Evolutionary conservation across 2,113 vertebrate genomes (phyloP).

Genomic region (Scomber colias): DNA sequence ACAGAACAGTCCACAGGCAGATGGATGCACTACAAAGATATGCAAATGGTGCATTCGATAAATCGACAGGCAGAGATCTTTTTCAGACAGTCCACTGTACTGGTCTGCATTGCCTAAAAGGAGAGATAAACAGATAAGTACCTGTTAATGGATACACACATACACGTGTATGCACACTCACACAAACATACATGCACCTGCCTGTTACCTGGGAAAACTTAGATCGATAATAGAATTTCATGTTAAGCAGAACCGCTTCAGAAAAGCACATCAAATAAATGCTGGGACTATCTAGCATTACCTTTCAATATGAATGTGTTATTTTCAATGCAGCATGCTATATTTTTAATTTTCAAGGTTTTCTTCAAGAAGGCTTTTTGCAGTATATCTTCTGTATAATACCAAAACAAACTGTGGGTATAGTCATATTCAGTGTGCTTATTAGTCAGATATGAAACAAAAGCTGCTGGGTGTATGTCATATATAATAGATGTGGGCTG

Average conservation of each 20-base stretch:
- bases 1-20: slow-evolving; percentile 83
- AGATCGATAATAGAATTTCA: slow-evolving; percentile 63
- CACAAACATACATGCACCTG: slow-evolving; percentile 69
- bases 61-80: slow-evolving; percentile 84
- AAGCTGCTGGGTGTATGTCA: slow-evolving; percentile 82
- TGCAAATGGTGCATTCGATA: slow-evolving; percentile 86
- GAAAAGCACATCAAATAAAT: slow-evolving; percentile 57
- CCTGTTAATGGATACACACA: slow-evolving; percentile 82
- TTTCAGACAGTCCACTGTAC: slow-evolving; percentile 83
- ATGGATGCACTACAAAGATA: slow-evolving; percentile 88
- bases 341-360: slow-evolving; percentile 63
- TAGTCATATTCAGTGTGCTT: slow-evolving; percentile 70
- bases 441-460: slow-evolving; percentile 83
- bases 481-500: slow-evolving; percentile 85
- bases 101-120: slow-evolving; percentile 80
- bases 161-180: slow-evolving; percentile 51
- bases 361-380: slow-evolving; percentile 57
- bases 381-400: slow-evolving; percentile 56
- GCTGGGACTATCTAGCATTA: slow-evolving; percentile 10
- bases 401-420: slow-evolving; percentile 71
- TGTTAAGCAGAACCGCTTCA: slow-evolving; percentile 57
- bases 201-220: slow-evolving; percentile 59
- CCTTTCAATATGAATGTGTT: slow-evolving; percentile 44
- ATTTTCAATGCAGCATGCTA: slow-evolving; percentile 37
- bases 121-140: slow-evolving; percentile 86